Conservation (phyloP, 1,140 invertebrate genomes). For the Neocloeon triangulifer region DNA sequence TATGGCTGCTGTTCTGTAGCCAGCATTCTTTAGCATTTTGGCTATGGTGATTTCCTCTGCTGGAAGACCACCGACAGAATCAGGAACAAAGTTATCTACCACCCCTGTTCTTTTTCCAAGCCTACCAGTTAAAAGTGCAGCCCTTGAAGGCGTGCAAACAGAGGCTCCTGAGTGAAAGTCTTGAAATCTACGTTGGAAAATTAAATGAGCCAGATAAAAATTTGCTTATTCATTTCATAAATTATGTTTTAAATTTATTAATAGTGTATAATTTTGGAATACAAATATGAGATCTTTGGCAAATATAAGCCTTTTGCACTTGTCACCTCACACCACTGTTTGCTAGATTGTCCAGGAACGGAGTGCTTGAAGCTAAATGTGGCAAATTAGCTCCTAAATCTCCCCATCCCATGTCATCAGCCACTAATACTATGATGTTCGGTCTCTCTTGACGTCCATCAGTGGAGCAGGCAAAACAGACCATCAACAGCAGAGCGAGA, state of each 20-base stretch:
- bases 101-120: conserved; percentile 10
- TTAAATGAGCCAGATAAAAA: too few species aligned
- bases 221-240: too few species aligned
- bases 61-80: conserved; percentile 8
- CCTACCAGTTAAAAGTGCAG: conserved; percentile 7
- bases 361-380: too few species aligned
- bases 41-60: conserved; percentile 9
- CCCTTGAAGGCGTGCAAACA: conserved; percentile 10
- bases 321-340: conserved; percentile 9
- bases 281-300: too few species aligned
- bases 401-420: conserved; percentile 11
- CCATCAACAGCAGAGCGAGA: not conserved
- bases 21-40: conserved; percentile 7
- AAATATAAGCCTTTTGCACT: too few species aligned
- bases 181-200: conserved; percentile 9
- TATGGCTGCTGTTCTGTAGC: conserved; percentile 9
- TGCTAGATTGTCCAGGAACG: conserved; percentile 9
- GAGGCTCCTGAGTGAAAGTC: conserved; percentile 10
- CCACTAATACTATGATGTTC: conserved; percentile 10
- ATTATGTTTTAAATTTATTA: too few species aligned
- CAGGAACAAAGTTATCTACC: conserved; percentile 8
- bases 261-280: too few species aligned
- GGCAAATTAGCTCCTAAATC: conserved; percentile 10
- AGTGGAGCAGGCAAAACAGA: not conserved
- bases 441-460: conserved; percentile 4